Conservation (phyloP, 2,888 invertebrate species). For the Tetragnatha montana region DNA sequence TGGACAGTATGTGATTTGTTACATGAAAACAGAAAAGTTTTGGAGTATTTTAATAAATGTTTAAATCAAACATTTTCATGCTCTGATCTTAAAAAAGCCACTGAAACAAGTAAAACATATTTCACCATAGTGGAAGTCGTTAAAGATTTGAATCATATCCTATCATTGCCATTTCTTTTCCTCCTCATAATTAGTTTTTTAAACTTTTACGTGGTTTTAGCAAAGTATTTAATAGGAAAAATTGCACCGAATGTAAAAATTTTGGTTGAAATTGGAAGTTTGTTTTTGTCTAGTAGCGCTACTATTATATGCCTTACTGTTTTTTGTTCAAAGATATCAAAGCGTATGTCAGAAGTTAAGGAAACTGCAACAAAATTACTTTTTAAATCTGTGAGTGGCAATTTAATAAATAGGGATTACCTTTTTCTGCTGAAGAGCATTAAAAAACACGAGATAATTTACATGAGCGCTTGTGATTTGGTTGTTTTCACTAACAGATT, state of each 20-base stretch:
- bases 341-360: slow-evolving; percentile 16
- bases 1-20: slow-evolving; percentile 5
- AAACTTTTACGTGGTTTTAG: neutral
- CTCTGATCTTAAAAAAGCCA: neutral
- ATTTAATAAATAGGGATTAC: neutral
- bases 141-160: neutral
- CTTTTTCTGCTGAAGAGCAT: neutral
- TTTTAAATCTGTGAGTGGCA: neutral
- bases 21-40: neutral
- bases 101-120: neutral
- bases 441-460: slow-evolving; percentile 12
- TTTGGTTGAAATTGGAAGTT: neutral
- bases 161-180: slow-evolving; percentile 14
- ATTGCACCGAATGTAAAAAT: neutral
- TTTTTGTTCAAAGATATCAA: neutral
- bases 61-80: neutral
- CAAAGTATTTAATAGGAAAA: neutral
- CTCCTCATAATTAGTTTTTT: slow-evolving; percentile 2
- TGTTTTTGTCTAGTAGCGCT: neutral
- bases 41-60: neutral
- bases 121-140: slow-evolving; percentile 1
- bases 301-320: neutral
- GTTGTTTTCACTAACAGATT: slow-evolving; percentile 31
- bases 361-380: neutral
- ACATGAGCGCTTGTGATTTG: slow-evolving; percentile 40